Evolutionary conservation across 2,888 invertebrate genomes (phyloP).

Genomic region (Strigamia transsilvanica): DNA sequence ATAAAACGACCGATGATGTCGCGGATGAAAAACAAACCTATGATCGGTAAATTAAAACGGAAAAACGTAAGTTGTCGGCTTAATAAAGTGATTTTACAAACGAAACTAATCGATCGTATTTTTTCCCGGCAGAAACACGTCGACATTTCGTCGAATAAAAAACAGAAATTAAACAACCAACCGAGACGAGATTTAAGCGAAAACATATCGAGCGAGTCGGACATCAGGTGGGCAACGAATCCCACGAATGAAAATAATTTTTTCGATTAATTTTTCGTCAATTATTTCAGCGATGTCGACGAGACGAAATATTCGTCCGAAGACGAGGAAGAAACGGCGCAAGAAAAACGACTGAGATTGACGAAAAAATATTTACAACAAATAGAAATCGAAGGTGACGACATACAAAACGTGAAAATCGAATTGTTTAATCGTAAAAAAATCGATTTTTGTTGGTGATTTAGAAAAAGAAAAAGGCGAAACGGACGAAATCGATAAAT

Average conservation of each 20-base stretch:
- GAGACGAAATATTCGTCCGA: conserved; percentile 69
- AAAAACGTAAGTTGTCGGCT: not conserved
- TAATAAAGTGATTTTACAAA: not conserved
- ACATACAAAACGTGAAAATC: not conserved
- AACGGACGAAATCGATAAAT: conserved; percentile 71
- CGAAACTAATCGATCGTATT: not conserved
- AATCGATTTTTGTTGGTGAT: no score
- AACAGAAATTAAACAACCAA: conserved; percentile 10
- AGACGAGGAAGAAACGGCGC: conserved; percentile 71
- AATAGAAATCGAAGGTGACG: conserved; percentile 78
- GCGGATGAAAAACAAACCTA: not conserved
- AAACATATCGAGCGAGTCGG: conserved; percentile 51
- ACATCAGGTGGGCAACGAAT: not conserved
- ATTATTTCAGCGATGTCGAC: conserved; percentile 53
- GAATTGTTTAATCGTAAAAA: no score
- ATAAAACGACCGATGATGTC: not conserved
- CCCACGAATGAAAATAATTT: not conserved
- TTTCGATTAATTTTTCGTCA: no score
- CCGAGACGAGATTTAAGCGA: conserved; percentile 14
- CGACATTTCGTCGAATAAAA: not conserved
- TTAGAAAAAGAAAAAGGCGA: conserved; percentile 74
- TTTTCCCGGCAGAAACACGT: not conserved
- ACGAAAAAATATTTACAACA: conserved; percentile 90
- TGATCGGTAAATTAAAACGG: not conserved
- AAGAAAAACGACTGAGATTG: conserved; percentile 87